Conservation (phyloP, 23 tunicate genomes). For the Trididemnum nubilum region DNA sequence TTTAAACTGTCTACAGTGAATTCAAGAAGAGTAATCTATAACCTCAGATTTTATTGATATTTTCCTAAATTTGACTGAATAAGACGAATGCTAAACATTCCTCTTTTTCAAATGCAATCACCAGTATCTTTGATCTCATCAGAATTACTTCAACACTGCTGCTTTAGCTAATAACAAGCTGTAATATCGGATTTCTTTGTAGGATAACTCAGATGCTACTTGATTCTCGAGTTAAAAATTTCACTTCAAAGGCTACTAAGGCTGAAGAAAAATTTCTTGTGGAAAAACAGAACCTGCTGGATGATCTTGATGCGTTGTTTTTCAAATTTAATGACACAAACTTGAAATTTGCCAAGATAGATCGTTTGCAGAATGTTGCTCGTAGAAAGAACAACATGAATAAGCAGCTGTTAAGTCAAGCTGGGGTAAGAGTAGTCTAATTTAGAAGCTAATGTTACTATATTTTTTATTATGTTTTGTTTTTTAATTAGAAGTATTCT, state of each 20-base stretch:
- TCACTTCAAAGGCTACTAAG: constrained; percentile 4
- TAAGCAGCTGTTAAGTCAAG: constrained; percentile 45
- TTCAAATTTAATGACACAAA: not conserved
- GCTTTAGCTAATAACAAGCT: too few species aligned
- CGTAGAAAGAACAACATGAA: constrained; percentile 46
- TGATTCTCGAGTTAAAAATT: not conserved
- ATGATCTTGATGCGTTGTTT: not conserved
- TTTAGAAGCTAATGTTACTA: not conserved
- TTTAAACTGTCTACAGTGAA: too few species aligned
- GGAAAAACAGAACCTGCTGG: not conserved
- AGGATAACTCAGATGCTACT: not conserved
- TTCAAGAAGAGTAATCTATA: too few species aligned
- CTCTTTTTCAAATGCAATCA: too few species aligned
- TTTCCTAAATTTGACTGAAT: too few species aligned
- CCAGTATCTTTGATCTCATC: too few species aligned
- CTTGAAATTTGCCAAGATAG: not conserved
- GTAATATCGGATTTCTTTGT: not conserved
- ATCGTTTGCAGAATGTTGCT: not conserved
- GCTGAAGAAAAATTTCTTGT: not conserved
- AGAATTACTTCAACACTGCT: too few species aligned
- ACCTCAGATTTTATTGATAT: too few species aligned
- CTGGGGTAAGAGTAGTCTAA: constrained; percentile 32
- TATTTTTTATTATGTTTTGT: too few species aligned
- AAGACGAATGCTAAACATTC: too few species aligned
- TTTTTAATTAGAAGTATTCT: too few species aligned